phyloP scores from a whole-genome alignment of 1,140 invertebrate species.

The Coptotermes formosanus region DNA sequence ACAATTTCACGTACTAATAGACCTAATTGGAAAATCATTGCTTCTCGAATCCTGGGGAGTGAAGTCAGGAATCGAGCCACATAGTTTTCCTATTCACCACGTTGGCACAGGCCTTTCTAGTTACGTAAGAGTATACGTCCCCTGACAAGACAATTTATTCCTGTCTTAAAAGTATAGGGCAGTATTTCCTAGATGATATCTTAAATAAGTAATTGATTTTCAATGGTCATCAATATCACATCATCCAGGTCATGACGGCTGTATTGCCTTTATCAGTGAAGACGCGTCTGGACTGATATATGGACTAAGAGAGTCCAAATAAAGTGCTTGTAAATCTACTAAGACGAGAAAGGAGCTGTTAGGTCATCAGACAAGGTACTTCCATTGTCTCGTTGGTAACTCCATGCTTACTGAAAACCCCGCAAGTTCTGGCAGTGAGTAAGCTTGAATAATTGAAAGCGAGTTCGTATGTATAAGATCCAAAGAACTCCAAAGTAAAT shows the following conservation, averaged over 20 bases:
- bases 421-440: neutral
- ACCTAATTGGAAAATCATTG: too few species aligned
- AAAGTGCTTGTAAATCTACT: neutral
- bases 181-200: neutral
- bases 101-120: neutral
- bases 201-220: neutral
- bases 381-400: neutral
- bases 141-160: slow-evolving; percentile 2
- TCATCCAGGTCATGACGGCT: neutral
- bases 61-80: neutral
- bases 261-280: neutral
- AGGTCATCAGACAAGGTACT: neutral
- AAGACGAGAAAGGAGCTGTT: neutral
- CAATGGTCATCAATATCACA: slow-evolving; percentile 1
- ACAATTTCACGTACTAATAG: too few species aligned
- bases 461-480: neutral
- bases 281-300: neutral
- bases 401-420: neutral
- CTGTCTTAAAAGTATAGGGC: neutral
- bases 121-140: neutral
- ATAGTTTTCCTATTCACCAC: neutral
- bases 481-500: neutral
- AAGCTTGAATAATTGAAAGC: slow-evolving; percentile 2
- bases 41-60: too few species aligned
- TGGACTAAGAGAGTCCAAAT: neutral